Evolutionary conservation across 1,140 invertebrate genomes (phyloP).

Genomic region (Drosophila pseudoananassae): DNA sequence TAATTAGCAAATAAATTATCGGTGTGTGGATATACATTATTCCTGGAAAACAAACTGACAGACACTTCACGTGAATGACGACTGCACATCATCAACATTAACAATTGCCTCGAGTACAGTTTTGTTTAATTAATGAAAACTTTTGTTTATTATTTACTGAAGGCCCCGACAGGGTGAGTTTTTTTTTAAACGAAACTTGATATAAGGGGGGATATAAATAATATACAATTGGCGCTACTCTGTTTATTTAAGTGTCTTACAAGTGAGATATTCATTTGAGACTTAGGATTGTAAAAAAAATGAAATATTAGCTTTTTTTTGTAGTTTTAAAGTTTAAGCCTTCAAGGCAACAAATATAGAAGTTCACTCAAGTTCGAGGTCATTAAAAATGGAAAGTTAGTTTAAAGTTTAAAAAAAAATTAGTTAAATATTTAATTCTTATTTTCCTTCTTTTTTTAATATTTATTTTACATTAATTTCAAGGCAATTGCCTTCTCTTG

Average conservation of each 20-base stretch:
- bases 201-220: no score
- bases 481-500: not conserved
- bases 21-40: constrained; percentile 14
- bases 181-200: no score
- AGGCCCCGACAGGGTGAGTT: no score
- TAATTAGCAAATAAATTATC: constrained; percentile 69
- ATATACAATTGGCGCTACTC: no score
- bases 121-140: constrained; percentile 31
- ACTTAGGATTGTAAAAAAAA: no score
- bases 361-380: constrained; percentile 17
- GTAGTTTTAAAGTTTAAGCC: no score
- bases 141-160: not conserved
- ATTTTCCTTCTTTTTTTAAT: not conserved
- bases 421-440: constrained; percentile 8
- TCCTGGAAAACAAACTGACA: constrained; percentile 53
- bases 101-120: constrained; percentile 36
- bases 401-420: constrained; percentile 18
- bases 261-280: no score
- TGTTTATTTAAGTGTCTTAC: no score
- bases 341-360: not conserved
- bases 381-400: constrained; percentile 2
- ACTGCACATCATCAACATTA: constrained; percentile 9
- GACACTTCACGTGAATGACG: constrained; percentile 38
- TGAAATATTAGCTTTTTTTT: no score
- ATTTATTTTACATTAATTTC: constrained; percentile 9